phyloP scores from a whole-genome alignment of 1,140 invertebrate genomes.

The Rhagoletis pomonella region DNA sequence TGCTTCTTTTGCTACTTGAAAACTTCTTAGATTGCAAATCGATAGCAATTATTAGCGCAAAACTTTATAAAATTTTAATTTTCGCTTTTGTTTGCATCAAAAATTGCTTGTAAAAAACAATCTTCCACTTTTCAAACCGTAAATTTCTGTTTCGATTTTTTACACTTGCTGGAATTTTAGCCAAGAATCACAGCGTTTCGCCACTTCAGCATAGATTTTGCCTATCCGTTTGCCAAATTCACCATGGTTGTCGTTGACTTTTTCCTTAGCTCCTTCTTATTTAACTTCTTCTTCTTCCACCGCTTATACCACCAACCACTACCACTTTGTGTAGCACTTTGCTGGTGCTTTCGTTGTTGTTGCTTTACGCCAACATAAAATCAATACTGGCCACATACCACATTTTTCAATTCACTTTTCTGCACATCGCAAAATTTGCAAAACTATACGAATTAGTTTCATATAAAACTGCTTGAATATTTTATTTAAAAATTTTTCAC shows the following conservation, averaged over 20 bases:
- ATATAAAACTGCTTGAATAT: no score
- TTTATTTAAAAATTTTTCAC: no score
- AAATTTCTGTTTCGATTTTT: not conserved
- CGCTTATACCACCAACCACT: not conserved
- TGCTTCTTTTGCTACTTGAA: not conserved
- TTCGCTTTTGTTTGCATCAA: not conserved
- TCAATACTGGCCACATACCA: slow-evolving; percentile 6
- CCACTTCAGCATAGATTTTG: slow-evolving; percentile 26
- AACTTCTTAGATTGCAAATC: no score
- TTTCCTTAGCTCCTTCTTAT: slow-evolving; percentile 20
- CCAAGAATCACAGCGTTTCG: slow-evolving; percentile 25
- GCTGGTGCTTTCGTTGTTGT: not conserved
- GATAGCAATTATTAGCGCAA: not conserved
- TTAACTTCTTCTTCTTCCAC: not conserved
- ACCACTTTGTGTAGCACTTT: not conserved
- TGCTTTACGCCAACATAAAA: slow-evolving; percentile 49
- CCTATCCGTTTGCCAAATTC: not conserved
- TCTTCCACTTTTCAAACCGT: not conserved
- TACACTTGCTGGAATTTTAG: slow-evolving; percentile 35
- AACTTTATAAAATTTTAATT: not conserved
- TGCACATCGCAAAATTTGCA: not conserved
- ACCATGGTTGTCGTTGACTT: slow-evolving; percentile 23
- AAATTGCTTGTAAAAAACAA: not conserved
- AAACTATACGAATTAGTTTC: no score
- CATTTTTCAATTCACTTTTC: slow-evolving; percentile 7